Conservation (phyloP, 2,888 invertebrate species). For the Cephus runcator region DNA sequence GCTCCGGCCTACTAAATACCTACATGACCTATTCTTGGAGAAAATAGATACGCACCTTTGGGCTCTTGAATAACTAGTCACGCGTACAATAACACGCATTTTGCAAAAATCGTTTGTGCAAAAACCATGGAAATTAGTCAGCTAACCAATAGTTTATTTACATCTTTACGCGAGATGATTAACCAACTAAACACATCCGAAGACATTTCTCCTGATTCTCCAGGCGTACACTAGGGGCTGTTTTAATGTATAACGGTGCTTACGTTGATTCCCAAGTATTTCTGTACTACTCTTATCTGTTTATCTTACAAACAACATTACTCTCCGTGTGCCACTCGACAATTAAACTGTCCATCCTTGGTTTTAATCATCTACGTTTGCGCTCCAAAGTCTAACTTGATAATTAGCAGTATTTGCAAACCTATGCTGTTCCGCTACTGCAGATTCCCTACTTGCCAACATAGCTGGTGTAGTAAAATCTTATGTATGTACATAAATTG, state of each 20-base stretch:
- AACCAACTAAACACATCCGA: constrained; percentile 38
- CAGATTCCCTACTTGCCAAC: not conserved
- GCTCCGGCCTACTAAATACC: not conserved
- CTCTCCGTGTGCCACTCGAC: not conserved
- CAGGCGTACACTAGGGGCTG: constrained; percentile 4
- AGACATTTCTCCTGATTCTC: constrained; percentile 50
- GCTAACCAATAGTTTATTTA: constrained; percentile 54
- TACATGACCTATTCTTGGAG: not conserved
- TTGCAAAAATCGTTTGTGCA: constrained; percentile 27
- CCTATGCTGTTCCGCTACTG: not conserved
- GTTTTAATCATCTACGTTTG: not conserved
- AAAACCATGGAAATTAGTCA: constrained; percentile 42
- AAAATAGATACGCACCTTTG: constrained; percentile 48
- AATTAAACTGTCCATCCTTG: not conserved
- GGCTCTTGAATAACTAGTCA: constrained; percentile 38
- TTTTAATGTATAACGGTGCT: not conserved
- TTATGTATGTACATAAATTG: too few relatives aligned
- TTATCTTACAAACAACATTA: not conserved
- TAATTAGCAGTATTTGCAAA: not conserved
- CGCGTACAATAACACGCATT: constrained; percentile 45
- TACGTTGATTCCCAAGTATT: not conserved
- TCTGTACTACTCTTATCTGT: not conserved
- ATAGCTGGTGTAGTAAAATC: not conserved
- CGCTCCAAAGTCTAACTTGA: not conserved
- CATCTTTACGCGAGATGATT: constrained; percentile 41